Evolutionary conservation across 2,113 vertebrate genomes (phyloP), one percentile per base, ranked within the genome.

Genomic region (Hassar affinis): DNA sequence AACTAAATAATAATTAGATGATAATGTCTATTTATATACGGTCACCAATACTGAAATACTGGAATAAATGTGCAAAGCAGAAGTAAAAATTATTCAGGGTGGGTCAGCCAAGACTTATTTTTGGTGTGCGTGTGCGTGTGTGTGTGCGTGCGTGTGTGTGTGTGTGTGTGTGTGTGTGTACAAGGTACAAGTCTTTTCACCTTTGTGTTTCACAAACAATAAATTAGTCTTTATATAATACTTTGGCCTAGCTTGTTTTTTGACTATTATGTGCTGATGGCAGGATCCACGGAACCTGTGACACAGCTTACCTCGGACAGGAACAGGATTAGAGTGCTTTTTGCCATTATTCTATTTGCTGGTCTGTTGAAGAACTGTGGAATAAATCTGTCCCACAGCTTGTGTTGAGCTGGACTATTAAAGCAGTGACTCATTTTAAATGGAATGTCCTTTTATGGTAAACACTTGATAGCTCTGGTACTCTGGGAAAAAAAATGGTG

Each of bases 171-270:
- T 20, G 62, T 33, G 11, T 30, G 59, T 30, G 6, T 18, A 8
- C 17, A 25, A n/a, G 88, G 88, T 78, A 76, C 87, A 89, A 86
- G 79, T 91, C 89, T 75, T 84, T 87, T 91, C 89, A 90, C 90
- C 85, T 84, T 81, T 93, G 79, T 91, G 85, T 91, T 91, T 90
- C 78, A 88, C 86, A 85, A 84, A 92, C 91, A 92, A 90, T 88
- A 84, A 92, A 92, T 89, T 87, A 88, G 89, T 93, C 91, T 93
- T 93, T 94, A 88, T 94, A 92, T 91, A 90, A 93, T 92, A 89
- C 87, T 79, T 76, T 82, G 87, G 84, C 84, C 89, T 87, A 83
- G 87, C 72, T 90, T 90, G 84, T 85, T 86, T 88, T 80, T 72
- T 74, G 51, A n/a, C 52, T 18, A 57, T 22, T 25, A 17, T 51